Percentiles rank a stretch among this genome's conserved stretches.
phyloP scores from a whole-genome alignment of 2,797 vertebrate genomes.

The Cheracebus regulus region DNA sequence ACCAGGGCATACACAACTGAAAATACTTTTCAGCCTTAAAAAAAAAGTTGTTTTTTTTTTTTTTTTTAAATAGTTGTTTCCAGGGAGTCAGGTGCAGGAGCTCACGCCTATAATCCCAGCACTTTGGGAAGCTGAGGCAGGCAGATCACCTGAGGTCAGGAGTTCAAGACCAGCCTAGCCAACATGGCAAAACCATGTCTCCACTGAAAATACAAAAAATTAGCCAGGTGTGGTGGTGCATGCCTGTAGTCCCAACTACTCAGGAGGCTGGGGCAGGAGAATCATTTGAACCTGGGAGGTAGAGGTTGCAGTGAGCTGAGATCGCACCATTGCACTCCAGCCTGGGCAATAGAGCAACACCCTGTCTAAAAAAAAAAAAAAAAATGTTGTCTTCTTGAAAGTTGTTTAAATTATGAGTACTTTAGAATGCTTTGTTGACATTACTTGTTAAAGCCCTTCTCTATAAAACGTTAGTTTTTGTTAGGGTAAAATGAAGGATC shows the following conservation, averaged over 20 bases:
- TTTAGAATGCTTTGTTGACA: not conserved
- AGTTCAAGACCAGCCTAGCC: not conserved
- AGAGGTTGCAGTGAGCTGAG: not conserved
- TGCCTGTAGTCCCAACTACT: not conserved
- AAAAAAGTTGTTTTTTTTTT: not conserved
- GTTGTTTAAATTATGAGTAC: not conserved
- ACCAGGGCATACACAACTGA: not conserved
- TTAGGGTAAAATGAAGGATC: constrained; percentile 22
- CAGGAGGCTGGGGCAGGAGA: not conserved
- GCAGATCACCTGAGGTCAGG: not conserved
- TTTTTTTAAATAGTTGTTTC: not conserved
- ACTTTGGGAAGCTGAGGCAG: not conserved
- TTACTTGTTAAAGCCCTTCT: not conserved
- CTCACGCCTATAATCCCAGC: not conserved
- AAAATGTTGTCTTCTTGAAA: not conserved
- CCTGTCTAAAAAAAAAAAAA: not conserved
- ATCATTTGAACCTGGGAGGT: not conserved
- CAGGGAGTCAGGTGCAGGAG: not conserved
- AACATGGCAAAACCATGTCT: not conserved
- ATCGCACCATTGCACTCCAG: not conserved
- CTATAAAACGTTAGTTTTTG: not conserved
- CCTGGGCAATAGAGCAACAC: not conserved
- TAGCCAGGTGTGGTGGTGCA: not conserved
- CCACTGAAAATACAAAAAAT: not conserved
- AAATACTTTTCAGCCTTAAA: not conserved